Conservation (phyloP, 2,797 vertebrate species). For the Pterois miles region DNA sequence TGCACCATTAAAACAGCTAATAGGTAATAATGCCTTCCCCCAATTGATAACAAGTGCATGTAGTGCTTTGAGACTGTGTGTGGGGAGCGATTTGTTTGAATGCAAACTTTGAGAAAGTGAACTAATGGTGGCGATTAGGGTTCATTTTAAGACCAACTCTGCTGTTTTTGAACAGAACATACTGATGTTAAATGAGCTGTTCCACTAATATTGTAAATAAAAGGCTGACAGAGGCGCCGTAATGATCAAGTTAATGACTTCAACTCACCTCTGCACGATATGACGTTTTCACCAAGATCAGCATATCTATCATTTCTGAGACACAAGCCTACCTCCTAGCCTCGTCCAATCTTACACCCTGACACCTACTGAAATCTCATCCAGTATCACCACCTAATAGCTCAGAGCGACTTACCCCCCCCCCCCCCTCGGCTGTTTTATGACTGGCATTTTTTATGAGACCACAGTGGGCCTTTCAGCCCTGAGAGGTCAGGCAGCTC, state of each 20-base stretch:
- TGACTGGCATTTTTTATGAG: constrained; percentile 79
- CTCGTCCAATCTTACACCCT: constrained; percentile 68
- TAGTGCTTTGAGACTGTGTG: constrained; percentile 64
- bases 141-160: constrained; percentile 51
- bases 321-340: constrained; percentile 45
- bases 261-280: constrained; percentile 20
- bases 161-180: constrained; percentile 32
- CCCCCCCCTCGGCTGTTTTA: constrained; percentile 75
- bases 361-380: constrained; percentile 79
- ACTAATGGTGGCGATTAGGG: constrained; percentile 71
- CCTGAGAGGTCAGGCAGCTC: constrained; percentile 72
- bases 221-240: background rate
- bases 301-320: constrained; percentile 51
- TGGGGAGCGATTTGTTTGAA: constrained; percentile 67
- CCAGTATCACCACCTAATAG: constrained; percentile 72
- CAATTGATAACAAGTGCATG: constrained; percentile 82
- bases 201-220: constrained; percentile 24
- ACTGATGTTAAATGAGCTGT: constrained; percentile 23
- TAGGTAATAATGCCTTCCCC: constrained; percentile 79
- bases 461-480: constrained; percentile 71
- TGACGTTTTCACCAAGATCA: constrained; percentile 36
- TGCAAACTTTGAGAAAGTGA: constrained; percentile 73
- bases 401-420: constrained; percentile 68
- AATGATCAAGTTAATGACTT: constrained; percentile 48
- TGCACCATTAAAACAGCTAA: constrained; percentile 76